Evolutionary conservation across 2,797 vertebrate species (phyloP).

Genomic region (Passerculus sandwichensis): DNA sequence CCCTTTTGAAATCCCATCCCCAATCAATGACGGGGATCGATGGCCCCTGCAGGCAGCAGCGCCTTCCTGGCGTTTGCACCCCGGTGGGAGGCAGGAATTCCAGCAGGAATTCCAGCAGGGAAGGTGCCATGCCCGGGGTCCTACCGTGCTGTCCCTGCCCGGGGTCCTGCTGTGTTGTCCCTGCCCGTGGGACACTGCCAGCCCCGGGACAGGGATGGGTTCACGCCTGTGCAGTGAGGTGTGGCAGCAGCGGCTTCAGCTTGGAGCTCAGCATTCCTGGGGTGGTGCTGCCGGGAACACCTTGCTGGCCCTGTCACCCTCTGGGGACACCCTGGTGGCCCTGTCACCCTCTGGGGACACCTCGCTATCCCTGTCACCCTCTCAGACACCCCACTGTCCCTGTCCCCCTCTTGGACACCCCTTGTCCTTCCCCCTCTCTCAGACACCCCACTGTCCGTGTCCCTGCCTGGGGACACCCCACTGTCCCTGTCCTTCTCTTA

Average conservation of each 20-base stretch:
- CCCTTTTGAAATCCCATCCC: background rate
- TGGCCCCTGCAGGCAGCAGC: background rate
- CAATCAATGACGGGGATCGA: background rate
- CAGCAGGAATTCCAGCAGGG: rapidly evolving
- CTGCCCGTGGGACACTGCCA: rapidly evolving
- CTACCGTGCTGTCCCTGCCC: background rate
- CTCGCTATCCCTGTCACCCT: background rate
- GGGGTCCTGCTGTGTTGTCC: rapidly evolving
- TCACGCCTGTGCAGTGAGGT: rapidly evolving
- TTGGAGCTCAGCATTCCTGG: rapidly evolving
- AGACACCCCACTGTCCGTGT: no score
- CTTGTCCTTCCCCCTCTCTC: no score
- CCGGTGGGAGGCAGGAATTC: rapidly evolving
- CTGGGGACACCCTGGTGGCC: background rate
- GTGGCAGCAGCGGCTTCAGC: rapidly evolving
- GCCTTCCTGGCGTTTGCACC: background rate
- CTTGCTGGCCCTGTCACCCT: background rate
- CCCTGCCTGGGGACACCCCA: no score
- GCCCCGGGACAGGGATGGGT: rapidly evolving
- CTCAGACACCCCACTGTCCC: background rate
- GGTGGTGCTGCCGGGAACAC: background rate
- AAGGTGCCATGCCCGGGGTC: rapidly evolving
- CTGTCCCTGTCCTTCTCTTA: no score
- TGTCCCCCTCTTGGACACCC: background rate
- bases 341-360: background rate